Evolutionary conservation across 1,140 invertebrate species (phyloP), one percentile per base, ranked within the genome.

Genomic region (Drosophila fuyamai): DNA sequence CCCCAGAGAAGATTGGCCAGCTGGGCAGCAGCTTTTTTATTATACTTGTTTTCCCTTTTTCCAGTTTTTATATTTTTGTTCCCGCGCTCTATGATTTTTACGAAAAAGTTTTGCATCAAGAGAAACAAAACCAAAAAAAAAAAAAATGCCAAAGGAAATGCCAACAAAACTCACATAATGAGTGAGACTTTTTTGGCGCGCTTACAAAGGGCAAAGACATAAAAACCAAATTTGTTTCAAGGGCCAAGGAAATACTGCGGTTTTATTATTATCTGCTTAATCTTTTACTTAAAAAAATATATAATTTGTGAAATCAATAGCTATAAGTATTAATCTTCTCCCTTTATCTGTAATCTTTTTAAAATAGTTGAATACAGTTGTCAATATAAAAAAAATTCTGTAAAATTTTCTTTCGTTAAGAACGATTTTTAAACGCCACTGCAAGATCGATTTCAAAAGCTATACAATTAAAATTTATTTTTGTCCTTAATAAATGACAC

Each of bases 1-100:
- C 68, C 84, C 71, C 76, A 72, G 47, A 63, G 66, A 59, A 80
- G 66, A 74, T 80, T 81, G 77, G 73, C 68, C 62, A 53, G 76
- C 56, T 79, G 76, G 55, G 57, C 58, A 76, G 60, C 40, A 79
- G 60, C 51, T 35, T 70, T 81, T 53, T 54, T 66, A 61, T 68
- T 66, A 68, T 44, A 46, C 38, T 50, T 40, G 23, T 23, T 14
- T 59, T n/a, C 43, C 43, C 60, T 66, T 67, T 67, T 23, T 8
- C 5, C 38, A 55, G 38, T 46, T 60, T 36, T 51, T 71, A 40
- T 47, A 38, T 59, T 71, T 46, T 44, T 61, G 16, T 32, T n/a
- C 13, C 35, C 14, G 71, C 27, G 7, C 47, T 38, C 47, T 54
- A 66, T 47, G 36, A 65, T 57, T 71, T 67, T 71, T 27, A 35